Evolutionary conservation across 2,888 invertebrate genomes (phyloP), one percentile per base, ranked within the genome.

Genomic region (Atethmia centrago): DNA sequence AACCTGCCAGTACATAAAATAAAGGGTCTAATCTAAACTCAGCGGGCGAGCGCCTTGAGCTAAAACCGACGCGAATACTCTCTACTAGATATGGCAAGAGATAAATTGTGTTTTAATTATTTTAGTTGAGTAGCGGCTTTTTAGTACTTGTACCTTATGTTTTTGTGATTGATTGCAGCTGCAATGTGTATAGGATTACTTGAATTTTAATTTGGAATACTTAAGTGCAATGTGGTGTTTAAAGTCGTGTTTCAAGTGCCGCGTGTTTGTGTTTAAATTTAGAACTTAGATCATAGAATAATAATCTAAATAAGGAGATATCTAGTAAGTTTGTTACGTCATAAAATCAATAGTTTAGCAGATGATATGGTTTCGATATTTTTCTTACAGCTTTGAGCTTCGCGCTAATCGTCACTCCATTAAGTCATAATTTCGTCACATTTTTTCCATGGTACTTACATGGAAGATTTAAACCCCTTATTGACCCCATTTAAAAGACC

Each of bases 1-100:
- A 82, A 83, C 71, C 53, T 19, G 28, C 36, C 49, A 47, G 65
- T 63, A 62, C 40, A 63, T 71, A 71, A 62, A 65, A 68, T 65
- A 53, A 65, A 47, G 55, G 65, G n/a, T n/a, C n/a, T n/a, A n/a
- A n/a, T 64, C 56, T 82, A 58, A 62, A 47, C 85, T 16, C 85
- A 83, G 83, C 76, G 74, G 85, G 85, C 21, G 83, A 71, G 42
- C 72, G 78, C 85, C 83, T 83, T 80, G 83, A 80, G 78, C 75
- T 74, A 70, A 49, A 82, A 74, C 68, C 58, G 56, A 62, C 74
- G 61, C 36, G 45, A 69, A 66, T 71, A 81, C 51, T 42, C 31
- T 1, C 36, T 2, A 28, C 81, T 82, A 63, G 65, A 82, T 75
- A 75, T 45, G 75, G 83, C 40, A n/a, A 25, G 53, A 66, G 7